Base-by-base conservation (phyloP, 2,888 invertebrate genomes). In the Standfussiana lucernea region DNA sequence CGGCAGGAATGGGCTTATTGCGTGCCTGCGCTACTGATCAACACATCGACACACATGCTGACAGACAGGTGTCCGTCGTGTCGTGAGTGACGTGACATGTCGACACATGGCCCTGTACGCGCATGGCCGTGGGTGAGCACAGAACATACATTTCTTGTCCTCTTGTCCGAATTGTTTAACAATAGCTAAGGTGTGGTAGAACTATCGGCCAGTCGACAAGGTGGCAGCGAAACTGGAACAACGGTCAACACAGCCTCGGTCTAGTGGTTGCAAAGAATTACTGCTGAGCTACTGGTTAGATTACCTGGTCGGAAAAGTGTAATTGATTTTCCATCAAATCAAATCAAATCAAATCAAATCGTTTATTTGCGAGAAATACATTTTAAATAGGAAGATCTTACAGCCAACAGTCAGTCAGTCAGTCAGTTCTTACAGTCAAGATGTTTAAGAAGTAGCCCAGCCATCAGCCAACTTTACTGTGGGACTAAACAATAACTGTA, bases 41-140 rank as follows among this genome's bases (percentile, higher is more conserved):
- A 59, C 61, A 50, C 40, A 35, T 42, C 40, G 15, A 42, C n/a
- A 59, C 7, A 28, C 28, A 15, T 21, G 15, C 45, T 2, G 53
- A 56, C 67, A n/a, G 50, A 50, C 77, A 77, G 35, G 75, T 77
- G 64, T 77, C 75, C 62, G n/a, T 0, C 53, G n/a, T 24, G 8
- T 7, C n/a, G 68, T 61, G 37, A 76, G 37, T 32, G 61, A 62
- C 75, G 42, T 74, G 42, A 74, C 35, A 21, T 18, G 24, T 40
- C 50, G n/a, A 77, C 47, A 64, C 64, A 40, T 64, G 47, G 62
- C 4, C 47, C n/a, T n/a, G n/a, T n/a, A n/a, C n/a, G 5, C n/a
- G 21, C 76, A n/a, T 6, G 24, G 53, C 24, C 10, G 24, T 24
- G 50, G 47, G 50, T 50, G 24, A 50, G 3, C 24, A 4, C 50